These are phyloP conservation scores for Lonchura striata DNA, from an alignment of 2,113 vertebrate species.

Conservation along the genomic window DNA sequence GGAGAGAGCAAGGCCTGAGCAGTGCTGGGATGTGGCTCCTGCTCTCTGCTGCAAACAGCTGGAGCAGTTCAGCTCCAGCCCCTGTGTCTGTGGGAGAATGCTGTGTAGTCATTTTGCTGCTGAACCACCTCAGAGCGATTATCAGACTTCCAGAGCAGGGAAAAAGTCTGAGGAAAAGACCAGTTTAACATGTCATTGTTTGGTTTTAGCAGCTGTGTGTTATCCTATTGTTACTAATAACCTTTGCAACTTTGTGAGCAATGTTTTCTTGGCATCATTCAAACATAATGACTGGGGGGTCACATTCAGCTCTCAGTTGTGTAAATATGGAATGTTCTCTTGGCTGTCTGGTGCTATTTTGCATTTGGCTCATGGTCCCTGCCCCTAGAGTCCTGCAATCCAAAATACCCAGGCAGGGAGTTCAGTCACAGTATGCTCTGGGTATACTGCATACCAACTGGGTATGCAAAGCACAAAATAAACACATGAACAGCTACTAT, in stretches of 20 bases:
- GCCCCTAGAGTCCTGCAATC: not conserved
- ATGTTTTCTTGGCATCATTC: constrained; percentile 41
- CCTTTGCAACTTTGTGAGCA: constrained; percentile 26
- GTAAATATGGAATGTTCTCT: constrained; percentile 39
- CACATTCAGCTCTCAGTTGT: constrained; percentile 37
- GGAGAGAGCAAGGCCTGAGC: not conserved
- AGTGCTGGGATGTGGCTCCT: not conserved
- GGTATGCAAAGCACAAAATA: not conserved
- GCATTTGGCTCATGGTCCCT: constrained; percentile 16
- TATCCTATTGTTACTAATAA: constrained; percentile 37
- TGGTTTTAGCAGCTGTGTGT: constrained; percentile 29
- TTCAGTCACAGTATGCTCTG: not conserved
- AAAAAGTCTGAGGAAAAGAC: constrained; percentile 28
- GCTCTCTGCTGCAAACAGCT: constrained; percentile 30
- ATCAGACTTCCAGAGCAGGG: not conserved
- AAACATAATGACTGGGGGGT: constrained; percentile 11
- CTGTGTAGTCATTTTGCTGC: not conserved
- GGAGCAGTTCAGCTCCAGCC: not conserved
- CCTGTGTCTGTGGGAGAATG: not conserved
- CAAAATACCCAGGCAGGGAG: not conserved
- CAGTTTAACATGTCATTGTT: not conserved
- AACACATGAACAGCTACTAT: not conserved
- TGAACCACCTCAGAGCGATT: not conserved
- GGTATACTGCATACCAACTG: not conserved
- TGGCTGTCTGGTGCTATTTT: constrained; percentile 32